Conservation (phyloP, 2,888 invertebrate genomes). For the Drosophila mayaguana region DNA sequence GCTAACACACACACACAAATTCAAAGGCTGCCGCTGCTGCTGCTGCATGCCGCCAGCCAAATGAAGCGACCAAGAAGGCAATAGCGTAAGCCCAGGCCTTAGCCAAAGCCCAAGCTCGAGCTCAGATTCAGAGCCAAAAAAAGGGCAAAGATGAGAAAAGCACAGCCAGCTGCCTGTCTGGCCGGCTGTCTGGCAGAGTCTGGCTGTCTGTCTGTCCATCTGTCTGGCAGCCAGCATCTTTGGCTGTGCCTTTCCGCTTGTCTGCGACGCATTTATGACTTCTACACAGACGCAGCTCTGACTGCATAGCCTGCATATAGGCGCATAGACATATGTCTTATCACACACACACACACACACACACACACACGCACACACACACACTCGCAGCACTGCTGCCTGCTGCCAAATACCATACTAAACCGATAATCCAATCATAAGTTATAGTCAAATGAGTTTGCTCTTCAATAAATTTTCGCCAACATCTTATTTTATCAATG, state of each 20-base stretch:
- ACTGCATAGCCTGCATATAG: conserved; percentile 69
- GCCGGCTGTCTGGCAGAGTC: conserved; percentile 19
- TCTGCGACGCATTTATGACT: conserved; percentile 79
- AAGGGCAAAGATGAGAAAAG: conserved; percentile 39
- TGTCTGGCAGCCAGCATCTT: conserved; percentile 73
- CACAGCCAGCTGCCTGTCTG: conserved; percentile 37
- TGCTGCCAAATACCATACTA: conserved; percentile 80
- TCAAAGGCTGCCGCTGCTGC: conserved; percentile 26
- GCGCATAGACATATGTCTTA: conserved; percentile 77
- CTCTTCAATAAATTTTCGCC: conserved; percentile 76
- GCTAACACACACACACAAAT: conserved; percentile 24
- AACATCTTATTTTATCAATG: conserved; percentile 40
- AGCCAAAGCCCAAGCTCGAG: conserved; percentile 12
- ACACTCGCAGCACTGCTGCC: conserved; percentile 14
- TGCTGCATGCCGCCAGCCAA: conserved; percentile 68
- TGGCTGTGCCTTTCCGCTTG: conserved; percentile 71
- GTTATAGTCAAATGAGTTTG: conserved; percentile 81
- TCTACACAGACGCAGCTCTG: conserved; percentile 42
- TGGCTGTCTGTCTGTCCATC: conserved; percentile 32
- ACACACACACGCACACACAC: conserved; percentile 8
- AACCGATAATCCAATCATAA: conserved; percentile 81
- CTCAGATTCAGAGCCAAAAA: conserved; percentile 38
- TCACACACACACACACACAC: conserved; percentile 48
- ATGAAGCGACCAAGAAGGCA: conserved; percentile 68
- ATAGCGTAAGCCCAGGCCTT: conserved; percentile 35